These are phyloP conservation scores for Clarias laeviceps DNA, from an alignment of 2,797 vertebrate species.

Conservation along the genomic window DNA sequence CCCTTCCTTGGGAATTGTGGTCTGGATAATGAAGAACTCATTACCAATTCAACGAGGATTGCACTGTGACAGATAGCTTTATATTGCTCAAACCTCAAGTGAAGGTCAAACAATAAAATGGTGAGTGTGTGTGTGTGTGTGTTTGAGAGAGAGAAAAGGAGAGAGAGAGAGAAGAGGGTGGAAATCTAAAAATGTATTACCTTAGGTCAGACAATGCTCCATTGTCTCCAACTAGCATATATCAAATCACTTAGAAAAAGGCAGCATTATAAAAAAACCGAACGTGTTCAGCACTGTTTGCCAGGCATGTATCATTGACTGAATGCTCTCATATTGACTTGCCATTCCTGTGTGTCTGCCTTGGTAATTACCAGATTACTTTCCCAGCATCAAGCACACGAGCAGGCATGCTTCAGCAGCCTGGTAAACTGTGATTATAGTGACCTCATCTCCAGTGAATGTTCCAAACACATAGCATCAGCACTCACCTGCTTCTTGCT, in stretches of 20 bases:
- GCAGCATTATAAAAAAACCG: constrained; percentile 22
- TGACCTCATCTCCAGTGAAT: constrained; percentile 48
- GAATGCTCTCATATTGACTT: constrained; percentile 43
- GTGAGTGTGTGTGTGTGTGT: constrained; percentile 30
- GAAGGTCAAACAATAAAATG: constrained; percentile 71
- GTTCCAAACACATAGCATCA: constrained; percentile 24
- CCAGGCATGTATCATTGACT: constrained; percentile 22
- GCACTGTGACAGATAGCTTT: constrained; percentile 70
- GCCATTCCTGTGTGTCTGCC: constrained; percentile 51
- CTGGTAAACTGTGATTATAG: constrained; percentile 49
- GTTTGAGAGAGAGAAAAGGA: constrained; percentile 13
- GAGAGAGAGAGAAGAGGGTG: constrained; percentile 21
- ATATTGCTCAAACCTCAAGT: constrained; percentile 65
- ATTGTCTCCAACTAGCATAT: constrained; percentile 67
- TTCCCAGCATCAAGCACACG: constrained; percentile 46
- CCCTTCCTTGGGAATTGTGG: constrained; percentile 67
- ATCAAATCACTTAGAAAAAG: constrained; percentile 59
- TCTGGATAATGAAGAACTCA: constrained; percentile 79
- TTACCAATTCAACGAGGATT: constrained; percentile 80
- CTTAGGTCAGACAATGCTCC: constrained; percentile 58
- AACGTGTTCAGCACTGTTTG: constrained; percentile 24
- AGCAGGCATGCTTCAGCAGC: constrained; percentile 49
- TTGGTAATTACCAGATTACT: constrained; percentile 53
- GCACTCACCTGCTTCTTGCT: background rate
- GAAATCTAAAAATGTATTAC: constrained; percentile 41